A percentile compares a stretch with the other conserved stretches of the same genome.
Evolutionary conservation across 2,797 vertebrate genomes (phyloP).

Genomic region (Pachyuromys duprasi): DNA sequence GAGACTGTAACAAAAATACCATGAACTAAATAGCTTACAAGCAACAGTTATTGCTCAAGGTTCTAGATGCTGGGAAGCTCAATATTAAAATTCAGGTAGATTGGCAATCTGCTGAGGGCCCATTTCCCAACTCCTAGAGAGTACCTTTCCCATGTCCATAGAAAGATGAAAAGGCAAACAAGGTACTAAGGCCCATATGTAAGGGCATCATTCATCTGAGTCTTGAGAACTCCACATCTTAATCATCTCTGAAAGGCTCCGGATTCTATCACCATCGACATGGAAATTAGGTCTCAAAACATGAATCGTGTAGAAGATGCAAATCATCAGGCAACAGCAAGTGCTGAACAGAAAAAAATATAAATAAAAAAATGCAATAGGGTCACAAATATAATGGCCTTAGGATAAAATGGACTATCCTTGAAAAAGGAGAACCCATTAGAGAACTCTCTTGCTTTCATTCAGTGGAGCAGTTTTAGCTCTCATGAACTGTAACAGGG

Average conservation of each 20-base stretch:
- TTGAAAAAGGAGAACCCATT: neutral
- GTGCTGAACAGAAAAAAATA: neutral
- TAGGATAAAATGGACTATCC: neutral
- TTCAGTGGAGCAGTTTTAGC: neutral
- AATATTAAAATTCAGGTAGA: neutral
- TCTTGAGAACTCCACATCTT: too few species aligned
- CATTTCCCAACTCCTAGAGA: neutral
- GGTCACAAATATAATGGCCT: neutral
- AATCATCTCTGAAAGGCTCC: neutral
- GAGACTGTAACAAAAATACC: neutral
- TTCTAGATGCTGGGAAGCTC: neutral
- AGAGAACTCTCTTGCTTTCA: neutral
- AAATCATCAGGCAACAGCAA: neutral
- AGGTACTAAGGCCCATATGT: neutral
- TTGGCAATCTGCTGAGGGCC: neutral
- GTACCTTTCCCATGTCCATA: neutral
- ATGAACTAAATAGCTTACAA: neutral
- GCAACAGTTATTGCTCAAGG: neutral
- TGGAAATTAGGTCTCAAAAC: neutral
- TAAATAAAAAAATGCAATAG: neutral
- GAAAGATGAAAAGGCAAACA: neutral
- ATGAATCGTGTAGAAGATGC: neutral
- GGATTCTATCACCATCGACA: neutral
- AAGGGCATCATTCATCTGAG: neutral
- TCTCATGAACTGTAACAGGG: slow-evolving; percentile 5